Percentiles rank a stretch among this genome's conserved stretches.
Conservation (phyloP, 2,113 vertebrate genomes). For the Planiliza haematocheilus region DNA sequence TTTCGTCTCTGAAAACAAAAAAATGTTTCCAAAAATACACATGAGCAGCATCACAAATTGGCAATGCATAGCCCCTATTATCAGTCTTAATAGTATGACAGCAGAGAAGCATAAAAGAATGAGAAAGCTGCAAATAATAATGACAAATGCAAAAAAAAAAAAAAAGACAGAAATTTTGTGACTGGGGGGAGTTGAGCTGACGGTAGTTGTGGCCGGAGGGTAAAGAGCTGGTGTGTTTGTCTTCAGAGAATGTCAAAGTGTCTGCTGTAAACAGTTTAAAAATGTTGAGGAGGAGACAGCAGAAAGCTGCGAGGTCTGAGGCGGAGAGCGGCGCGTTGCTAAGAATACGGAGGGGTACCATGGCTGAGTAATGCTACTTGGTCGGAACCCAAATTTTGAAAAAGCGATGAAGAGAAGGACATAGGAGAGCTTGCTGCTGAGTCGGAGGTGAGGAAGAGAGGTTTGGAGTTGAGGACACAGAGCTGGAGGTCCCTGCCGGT, state of each 20-base stretch:
- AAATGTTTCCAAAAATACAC: slow-evolving; percentile 78
- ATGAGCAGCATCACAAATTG: slow-evolving; percentile 76
- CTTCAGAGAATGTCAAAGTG: slow-evolving; percentile 70
- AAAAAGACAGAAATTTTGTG: background rate
- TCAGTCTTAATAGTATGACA: slow-evolving; percentile 58
- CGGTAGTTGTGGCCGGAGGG: slow-evolving; percentile 20
- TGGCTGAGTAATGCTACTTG: slow-evolving; percentile 19
- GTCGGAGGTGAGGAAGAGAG: slow-evolving; percentile 34
- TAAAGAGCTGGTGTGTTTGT: slow-evolving; percentile 76
- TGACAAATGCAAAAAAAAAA: slow-evolving; percentile 32
- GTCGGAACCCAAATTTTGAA: background rate
- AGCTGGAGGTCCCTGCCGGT: slow-evolving; percentile 76
- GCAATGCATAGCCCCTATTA: slow-evolving; percentile 71
- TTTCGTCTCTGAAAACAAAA: slow-evolving; percentile 73
- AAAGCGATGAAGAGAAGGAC: background rate
- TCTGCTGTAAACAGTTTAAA: slow-evolving; percentile 79
- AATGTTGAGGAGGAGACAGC: slow-evolving; percentile 14
- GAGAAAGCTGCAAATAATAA: slow-evolving; percentile 44
- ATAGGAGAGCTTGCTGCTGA: slow-evolving; percentile 18
- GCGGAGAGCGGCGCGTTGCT: background rate
- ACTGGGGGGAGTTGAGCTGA: slow-evolving; percentile 50
- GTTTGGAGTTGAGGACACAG: slow-evolving; percentile 32
- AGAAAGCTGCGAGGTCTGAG: slow-evolving; percentile 14
- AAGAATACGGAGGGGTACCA: background rate
- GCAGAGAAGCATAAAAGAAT: slow-evolving; percentile 44